Base-by-base conservation (phyloP, 2,888 invertebrate genomes). In the Apodemia duryi region DNA sequence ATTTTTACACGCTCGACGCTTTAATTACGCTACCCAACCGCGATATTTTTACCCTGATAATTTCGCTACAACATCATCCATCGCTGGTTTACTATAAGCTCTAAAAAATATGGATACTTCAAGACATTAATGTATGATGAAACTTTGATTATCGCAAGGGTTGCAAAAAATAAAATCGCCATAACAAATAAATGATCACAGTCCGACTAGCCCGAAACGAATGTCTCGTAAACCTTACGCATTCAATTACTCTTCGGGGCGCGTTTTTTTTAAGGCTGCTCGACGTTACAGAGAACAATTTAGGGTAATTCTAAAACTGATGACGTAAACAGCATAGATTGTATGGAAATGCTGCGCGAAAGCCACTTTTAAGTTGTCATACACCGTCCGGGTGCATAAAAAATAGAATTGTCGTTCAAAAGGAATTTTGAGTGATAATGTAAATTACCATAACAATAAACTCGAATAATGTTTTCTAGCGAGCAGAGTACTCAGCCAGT, bases 141-240 rank as follows among this genome's bases (percentile, higher is more conserved):
- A 54, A 54, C 4, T 54, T 21, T 28, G 2, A 52, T 9, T 52
- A 52, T 9, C n/a, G 52, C 21, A 21, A 6, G 57, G 35, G 46
- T 32, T 64, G 49, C 62, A 62, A 38, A 43, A 62, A 62, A 46
- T 62, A 62, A 70, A 70, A 70, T 74, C 66, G 64, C 62, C 66
- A 41, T 63, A 68, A 65, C 69, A 69, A 72, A 75, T 74, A 76
- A 76, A 76, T 75, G 75, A 74, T 73, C 73, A 69, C 68, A 68
- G 66, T 68, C 70, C 70, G 74, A 72, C 72, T 71, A 71, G 73
- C 68, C 72, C 71, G 68, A 73, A 74, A 74, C 74, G 77, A 76
- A 75, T 75, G 76, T 73, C 74, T 74, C 76, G 76, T 75, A 74
- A 78, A 77, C 74, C 76, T 75, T 74, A 77, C 77, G 76, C 77